Evolutionary conservation across 2,888 invertebrate species (phyloP).

Genomic region (Halictus quadricinctus): DNA sequence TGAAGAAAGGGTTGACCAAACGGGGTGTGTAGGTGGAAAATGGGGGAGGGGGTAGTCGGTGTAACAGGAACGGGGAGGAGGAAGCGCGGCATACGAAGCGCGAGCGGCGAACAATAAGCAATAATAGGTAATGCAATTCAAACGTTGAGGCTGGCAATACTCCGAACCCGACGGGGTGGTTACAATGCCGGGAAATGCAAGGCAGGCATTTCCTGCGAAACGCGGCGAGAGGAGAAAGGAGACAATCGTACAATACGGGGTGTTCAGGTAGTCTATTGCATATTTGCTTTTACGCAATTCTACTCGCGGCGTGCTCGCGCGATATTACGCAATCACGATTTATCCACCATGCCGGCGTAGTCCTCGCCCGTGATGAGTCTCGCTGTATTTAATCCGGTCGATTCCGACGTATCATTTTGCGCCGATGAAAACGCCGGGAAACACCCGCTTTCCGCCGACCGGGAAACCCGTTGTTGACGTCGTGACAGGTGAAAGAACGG

Average conservation of each 20-base stretch:
- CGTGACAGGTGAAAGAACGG: background rate
- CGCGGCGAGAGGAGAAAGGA: slow-evolving; percentile 68
- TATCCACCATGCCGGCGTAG: slow-evolving; percentile 54
- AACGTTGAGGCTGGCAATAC: slow-evolving; percentile 79
- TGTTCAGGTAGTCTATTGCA: slow-evolving; percentile 75
- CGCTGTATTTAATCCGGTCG: slow-evolving; percentile 66
- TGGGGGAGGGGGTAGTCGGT: slow-evolving; percentile 11
- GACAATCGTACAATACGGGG: slow-evolving; percentile 76
- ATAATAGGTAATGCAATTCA: slow-evolving; percentile 81
- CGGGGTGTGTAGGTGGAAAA: background rate
- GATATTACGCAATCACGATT: slow-evolving; percentile 77
- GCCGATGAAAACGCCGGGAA: slow-evolving; percentile 49
- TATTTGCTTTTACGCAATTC: slow-evolving; percentile 79
- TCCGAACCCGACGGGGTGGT: slow-evolving; percentile 72
- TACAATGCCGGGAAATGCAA: slow-evolving; percentile 79
- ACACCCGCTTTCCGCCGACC: slow-evolving; percentile 10
- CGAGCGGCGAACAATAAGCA: slow-evolving; percentile 79
- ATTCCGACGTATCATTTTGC: slow-evolving; percentile 47
- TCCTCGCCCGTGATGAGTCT: slow-evolving; percentile 58
- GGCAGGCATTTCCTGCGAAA: slow-evolving; percentile 78
- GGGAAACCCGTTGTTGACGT: slow-evolving; percentile 25
- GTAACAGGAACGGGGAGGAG: slow-evolving; percentile 42
- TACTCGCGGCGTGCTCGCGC: slow-evolving; percentile 62
- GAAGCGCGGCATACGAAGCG: slow-evolving; percentile 66
- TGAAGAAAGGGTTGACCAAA: slow-evolving; percentile 44